These are phyloP conservation scores for Bradypus variegatus DNA, from an alignment of 2,797 vertebrate genomes.

Conservation along the genomic window DNA sequence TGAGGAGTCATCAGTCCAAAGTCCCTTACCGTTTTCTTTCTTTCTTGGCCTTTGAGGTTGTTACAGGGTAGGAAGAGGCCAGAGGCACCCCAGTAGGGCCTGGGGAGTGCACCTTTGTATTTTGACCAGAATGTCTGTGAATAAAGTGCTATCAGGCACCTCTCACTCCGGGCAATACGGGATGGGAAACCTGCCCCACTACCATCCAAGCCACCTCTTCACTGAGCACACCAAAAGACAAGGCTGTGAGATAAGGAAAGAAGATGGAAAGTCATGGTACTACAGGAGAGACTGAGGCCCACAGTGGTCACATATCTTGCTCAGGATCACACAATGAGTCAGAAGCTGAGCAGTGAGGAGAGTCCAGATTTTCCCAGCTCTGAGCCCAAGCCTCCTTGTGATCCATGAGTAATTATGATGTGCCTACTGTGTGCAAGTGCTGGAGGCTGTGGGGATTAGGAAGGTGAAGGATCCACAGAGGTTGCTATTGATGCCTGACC, in stretches of 20 bases:
- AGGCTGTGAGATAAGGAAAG: not conserved
- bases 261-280: not conserved
- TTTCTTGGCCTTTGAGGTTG: not conserved
- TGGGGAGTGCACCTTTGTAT: not conserved
- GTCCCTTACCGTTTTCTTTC: not conserved
- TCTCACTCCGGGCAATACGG: not conserved
- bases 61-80: not conserved
- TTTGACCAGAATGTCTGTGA: not conserved
- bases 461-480: not conserved
- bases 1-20: not conserved
- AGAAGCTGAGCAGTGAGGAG: not conserved
- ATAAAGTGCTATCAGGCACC: not conserved
- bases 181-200: not conserved
- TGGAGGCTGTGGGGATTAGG: not conserved
- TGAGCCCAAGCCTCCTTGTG: not conserved
- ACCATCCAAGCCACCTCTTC: not conserved
- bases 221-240: not conserved
- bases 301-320: not conserved
- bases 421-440: not conserved
- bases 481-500: not conserved
- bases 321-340: not conserved
- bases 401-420: not conserved
- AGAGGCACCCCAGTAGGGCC: not conserved
- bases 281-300: not conserved
- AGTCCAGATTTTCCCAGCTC: not conserved